Base-by-base conservation (phyloP, 1,140 invertebrate genomes). In the Platyscapa corneri region DNA sequence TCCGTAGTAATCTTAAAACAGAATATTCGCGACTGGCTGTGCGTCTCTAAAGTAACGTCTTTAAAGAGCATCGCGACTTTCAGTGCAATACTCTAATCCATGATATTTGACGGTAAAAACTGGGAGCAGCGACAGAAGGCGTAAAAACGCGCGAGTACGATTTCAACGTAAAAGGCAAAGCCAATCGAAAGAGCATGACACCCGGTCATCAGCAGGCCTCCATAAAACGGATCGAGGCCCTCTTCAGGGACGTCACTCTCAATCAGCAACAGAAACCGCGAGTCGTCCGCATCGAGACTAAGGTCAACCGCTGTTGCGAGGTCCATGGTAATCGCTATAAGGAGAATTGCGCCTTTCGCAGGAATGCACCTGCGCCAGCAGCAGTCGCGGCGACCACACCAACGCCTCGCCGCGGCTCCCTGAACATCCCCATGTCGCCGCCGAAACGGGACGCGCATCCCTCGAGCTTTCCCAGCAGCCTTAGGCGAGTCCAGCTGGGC, bases 191-290 rank as follows among this genome's bases (percentile, higher is more conserved):
- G 87, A 88, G 46, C 20, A 84, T 84, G 82, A 74, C 75, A 42
- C 74, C 82, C 60, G 60, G 82, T 90, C 95, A 95, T 87, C 94
- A 95, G 87, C 94, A 95, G 72, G 93, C 94, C 46, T 95, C 96
- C 3, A 95, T 96, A 88, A 95, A 95, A 84, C 95, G 96, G 67
- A 90, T 97, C 87, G 96, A 97, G 89, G 95, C 95, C 0, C 94
- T 97, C 83, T 96, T 97, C 90, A 94, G 94, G 53, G 95, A 95
- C 87, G 94, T 95, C 64, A 95, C 94, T 88, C 87, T 96, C 79
- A 95, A 96, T 34, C 91, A 92, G 91, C 89, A 90, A 14, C 88
- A 79, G 37, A 91, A 88, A 42, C 93, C 94, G 32, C 90, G 94
- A 60, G 92, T 94, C 3, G 93, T 94, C 83, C 75, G 82, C 3